Conservation (phyloP, 2,888 invertebrate genomes). For the Polietes domitor region DNA sequence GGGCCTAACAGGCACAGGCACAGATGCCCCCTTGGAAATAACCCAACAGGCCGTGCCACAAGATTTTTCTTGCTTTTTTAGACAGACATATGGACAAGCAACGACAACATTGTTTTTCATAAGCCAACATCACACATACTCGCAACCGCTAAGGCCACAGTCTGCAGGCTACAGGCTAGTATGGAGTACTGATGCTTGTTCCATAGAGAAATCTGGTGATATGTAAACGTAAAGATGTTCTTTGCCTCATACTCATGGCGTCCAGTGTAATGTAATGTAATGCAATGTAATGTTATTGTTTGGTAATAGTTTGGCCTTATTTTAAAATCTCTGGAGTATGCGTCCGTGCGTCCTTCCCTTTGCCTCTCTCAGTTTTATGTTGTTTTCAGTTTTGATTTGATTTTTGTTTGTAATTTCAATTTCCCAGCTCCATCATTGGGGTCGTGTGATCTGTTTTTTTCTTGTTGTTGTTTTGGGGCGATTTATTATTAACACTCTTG, state of each 20-base stretch:
- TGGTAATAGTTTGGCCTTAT: constrained; percentile 48
- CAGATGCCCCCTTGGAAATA: not conserved
- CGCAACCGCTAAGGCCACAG: not conserved
- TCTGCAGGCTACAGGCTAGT: not conserved
- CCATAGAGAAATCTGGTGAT: constrained; percentile 27
- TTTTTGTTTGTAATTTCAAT: constrained; percentile 15
- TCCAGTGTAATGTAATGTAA: too few species aligned
- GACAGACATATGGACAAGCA: constrained; percentile 52
- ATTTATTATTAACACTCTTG: constrained; percentile 58
- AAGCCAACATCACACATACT: not conserved
- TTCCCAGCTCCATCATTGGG: constrained; percentile 10
- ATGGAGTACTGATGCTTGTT: not conserved
- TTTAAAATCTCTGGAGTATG: not conserved
- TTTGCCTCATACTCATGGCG: not conserved
- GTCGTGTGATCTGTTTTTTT: constrained; percentile 8
- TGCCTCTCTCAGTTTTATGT: not conserved
- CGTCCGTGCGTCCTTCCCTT: not conserved
- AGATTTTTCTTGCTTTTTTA: constrained; percentile 38
- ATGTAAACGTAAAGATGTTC: not conserved
- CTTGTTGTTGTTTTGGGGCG: constrained; percentile 40
- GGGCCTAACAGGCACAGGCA: not conserved
- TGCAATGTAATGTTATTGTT: constrained; percentile 35
- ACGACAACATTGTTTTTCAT: constrained; percentile 51
- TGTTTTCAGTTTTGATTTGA: not conserved
- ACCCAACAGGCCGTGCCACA: not conserved